These are phyloP conservation scores for Melanargia galathea DNA, from an alignment of 2,888 invertebrate genomes.

Conservation along the genomic window DNA sequence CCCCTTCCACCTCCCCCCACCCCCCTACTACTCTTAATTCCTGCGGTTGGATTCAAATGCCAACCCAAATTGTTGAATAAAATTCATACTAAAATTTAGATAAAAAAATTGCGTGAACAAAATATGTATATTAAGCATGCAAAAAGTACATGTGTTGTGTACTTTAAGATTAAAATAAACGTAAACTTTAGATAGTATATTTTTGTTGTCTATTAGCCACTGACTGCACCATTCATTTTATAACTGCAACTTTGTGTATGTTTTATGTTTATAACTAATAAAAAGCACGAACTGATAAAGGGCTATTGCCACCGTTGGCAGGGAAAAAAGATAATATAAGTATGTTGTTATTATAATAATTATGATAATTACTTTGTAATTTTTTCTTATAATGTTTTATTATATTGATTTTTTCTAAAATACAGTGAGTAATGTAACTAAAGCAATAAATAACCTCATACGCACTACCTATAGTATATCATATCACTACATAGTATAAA, in stretches of 20 bases:
- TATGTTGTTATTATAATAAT: slow-evolving; percentile 9
- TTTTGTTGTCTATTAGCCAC: not conserved
- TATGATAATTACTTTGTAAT: not conserved
- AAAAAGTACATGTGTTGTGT: not conserved
- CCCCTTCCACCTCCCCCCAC: too few species aligned
- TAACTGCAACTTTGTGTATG: slow-evolving; percentile 19
- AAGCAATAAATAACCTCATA: too few species aligned
- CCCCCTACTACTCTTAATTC: too few species aligned
- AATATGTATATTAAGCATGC: not conserved
- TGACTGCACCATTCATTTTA: not conserved
- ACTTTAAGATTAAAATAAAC: not conserved
- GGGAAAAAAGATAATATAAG: slow-evolving; percentile 20
- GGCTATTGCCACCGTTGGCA: slow-evolving; percentile 27
- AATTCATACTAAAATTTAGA: not conserved
- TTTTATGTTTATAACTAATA: slow-evolving; percentile 23
- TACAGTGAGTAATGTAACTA: too few species aligned
- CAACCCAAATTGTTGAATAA: too few species aligned
- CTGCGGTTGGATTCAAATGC: too few species aligned
- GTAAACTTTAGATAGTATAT: slow-evolving; percentile 5
- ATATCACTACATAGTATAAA: too few species aligned
- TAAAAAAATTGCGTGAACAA: not conserved
- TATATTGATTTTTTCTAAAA: not conserved
- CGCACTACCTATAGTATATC: too few species aligned
- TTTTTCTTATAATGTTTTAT: slow-evolving; percentile 13
- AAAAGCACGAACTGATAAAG: slow-evolving; percentile 29